These are phyloP conservation scores for Araneus ventricosus DNA, from an alignment of 1,140 invertebrate species.

Conservation along the genomic window DNA sequence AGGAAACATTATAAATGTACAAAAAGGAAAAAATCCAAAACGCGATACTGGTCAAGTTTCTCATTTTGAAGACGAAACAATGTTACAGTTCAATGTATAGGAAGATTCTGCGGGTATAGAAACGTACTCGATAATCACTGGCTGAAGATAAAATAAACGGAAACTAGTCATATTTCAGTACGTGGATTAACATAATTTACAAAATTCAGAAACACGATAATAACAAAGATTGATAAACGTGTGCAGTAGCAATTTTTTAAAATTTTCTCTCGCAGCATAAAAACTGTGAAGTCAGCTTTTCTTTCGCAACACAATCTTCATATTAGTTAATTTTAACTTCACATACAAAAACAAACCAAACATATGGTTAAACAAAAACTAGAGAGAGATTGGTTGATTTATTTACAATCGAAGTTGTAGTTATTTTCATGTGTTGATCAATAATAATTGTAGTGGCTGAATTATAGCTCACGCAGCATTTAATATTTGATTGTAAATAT, in stretches of 20 bases:
- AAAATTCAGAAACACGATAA: not conserved
- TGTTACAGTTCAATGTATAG: not conserved
- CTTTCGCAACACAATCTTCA: not conserved
- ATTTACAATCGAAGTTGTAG: not conserved
- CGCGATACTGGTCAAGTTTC: not conserved
- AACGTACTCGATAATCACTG: conserved; percentile 43
- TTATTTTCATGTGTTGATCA: not conserved
- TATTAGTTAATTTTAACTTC: not conserved
- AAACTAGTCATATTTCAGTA: not conserved
- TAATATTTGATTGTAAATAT: too few species aligned
- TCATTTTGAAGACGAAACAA: not conserved
- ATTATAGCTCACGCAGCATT: too few species aligned
- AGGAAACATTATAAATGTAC: not conserved
- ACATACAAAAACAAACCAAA: not conserved
- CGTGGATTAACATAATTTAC: not conserved
- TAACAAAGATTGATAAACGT: not conserved
- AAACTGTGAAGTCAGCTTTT: not conserved
- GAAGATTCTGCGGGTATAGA: not conserved
- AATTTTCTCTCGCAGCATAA: not conserved
- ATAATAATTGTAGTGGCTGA: too few species aligned
- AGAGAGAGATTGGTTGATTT: not conserved
- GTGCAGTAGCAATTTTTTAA: not conserved
- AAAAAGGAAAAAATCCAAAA: conserved; percentile 13
- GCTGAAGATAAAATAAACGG: conserved; percentile 45
- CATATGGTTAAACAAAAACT: conserved; percentile 5